These are phyloP conservation scores for Hippoglossus hippoglossus DNA, from an alignment of 2,797 vertebrate genomes.

Conservation along the genomic window DNA sequence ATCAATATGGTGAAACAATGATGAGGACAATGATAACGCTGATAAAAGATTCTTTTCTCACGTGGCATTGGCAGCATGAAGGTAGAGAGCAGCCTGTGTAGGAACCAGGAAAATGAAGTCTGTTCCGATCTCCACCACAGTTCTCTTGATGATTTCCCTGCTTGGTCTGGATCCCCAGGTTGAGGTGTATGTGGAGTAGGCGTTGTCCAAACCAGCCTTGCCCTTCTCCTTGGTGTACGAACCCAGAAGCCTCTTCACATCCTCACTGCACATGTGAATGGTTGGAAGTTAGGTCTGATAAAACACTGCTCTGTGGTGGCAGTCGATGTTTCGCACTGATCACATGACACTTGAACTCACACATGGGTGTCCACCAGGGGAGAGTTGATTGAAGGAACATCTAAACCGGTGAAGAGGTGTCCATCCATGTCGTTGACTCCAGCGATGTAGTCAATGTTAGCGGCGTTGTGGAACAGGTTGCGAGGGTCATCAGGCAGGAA, in stretches of 20 bases:
- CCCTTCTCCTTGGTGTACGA: conserved; percentile 85
- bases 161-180: conserved; percentile 80
- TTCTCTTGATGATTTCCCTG: conserved; percentile 86
- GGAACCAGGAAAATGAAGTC: conserved; percentile 92
- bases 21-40: not conserved
- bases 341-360: conserved; percentile 73
- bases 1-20: too few species aligned
- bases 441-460: conserved; percentile 88
- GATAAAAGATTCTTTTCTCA: conserved; percentile 69
- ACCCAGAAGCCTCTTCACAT: conserved; percentile 81
- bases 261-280: conserved; percentile 67
- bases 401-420: conserved; percentile 87
- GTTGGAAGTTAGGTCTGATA: not conserved
- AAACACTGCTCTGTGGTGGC: not conserved
- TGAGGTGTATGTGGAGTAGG: conserved; percentile 82
- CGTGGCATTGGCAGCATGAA: conserved; percentile 86
- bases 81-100: conserved; percentile 84
- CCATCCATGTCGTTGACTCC: conserved; percentile 95
- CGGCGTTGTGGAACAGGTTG: conserved; percentile 88
- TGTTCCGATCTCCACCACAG: conserved; percentile 85
- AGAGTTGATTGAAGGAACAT: conserved; percentile 87
- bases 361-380: conserved; percentile 64
- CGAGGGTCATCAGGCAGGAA: conserved; percentile 88
- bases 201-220: conserved; percentile 50
- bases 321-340: not conserved